A percentile compares a stretch with the other conserved stretches of the same genome.
These are phyloP conservation scores for Callipepla squamata DNA, from an alignment of 2,113 vertebrate species.

Conservation along the genomic window DNA sequence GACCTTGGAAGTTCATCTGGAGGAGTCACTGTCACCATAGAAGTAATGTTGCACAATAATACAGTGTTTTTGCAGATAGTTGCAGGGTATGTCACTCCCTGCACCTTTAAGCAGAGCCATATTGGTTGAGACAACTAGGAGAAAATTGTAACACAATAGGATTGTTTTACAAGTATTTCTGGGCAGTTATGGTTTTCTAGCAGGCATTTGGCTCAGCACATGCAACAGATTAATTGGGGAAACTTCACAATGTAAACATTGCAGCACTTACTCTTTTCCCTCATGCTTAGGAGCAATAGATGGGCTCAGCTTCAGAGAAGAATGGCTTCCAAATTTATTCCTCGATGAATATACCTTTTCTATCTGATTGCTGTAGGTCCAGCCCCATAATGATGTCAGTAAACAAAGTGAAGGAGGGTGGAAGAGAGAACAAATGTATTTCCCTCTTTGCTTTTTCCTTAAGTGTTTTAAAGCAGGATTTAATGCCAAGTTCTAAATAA, in stretches of 20 bases:
- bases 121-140: neutral
- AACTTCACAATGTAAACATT: neutral
- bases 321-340: neutral
- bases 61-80: neutral
- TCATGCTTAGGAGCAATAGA: neutral
- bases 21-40: neutral
- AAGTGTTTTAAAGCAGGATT: conserved; percentile 2
- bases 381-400: neutral
- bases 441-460: neutral
- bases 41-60: neutral
- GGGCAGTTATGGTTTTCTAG: neutral
- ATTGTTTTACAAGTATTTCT: neutral
- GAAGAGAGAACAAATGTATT: neutral
- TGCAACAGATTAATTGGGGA: neutral
- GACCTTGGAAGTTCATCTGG: neutral
- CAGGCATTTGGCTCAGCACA: neutral
- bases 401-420: neutral
- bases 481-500: conserved; percentile 6
- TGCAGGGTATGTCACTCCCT: neutral
- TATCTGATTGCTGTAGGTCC: neutral
- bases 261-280: neutral
- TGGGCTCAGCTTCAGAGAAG: neutral
- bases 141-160: neutral
- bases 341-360: neutral
- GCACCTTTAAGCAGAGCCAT: neutral